These are phyloP conservation scores for Ophion obscuratus DNA, from an alignment of 2,888 invertebrate genomes.

Conservation along the genomic window DNA sequence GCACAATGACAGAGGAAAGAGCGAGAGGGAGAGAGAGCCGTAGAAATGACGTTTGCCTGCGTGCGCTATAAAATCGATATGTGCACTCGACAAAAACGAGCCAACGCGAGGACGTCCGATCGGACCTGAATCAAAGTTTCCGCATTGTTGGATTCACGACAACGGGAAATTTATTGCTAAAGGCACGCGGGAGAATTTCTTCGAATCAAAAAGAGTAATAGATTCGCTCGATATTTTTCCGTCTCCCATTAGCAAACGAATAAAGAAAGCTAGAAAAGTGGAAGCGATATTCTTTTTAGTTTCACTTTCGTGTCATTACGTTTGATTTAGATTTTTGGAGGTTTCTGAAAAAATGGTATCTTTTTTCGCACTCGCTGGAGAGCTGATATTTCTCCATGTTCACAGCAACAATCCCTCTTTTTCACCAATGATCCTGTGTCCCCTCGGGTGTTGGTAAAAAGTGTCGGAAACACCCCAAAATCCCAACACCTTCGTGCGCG, in stretches of 20 bases:
- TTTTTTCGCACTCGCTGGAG: not conserved
- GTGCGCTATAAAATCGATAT: constrained; percentile 78
- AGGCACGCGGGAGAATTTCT: not conserved
- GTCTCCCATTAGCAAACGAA: not conserved
- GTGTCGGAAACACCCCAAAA: constrained; percentile 76
- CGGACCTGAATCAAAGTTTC: constrained; percentile 75
- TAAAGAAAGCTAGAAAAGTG: not conserved
- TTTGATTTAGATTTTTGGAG: too few relatives aligned
- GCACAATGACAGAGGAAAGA: constrained; percentile 76
- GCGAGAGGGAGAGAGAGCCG: constrained; percentile 26
- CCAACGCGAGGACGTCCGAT: constrained; percentile 76
- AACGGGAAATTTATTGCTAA: not conserved
- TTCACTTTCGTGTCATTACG: too few relatives aligned
- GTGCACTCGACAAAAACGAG: constrained; percentile 81
- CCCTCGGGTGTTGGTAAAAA: constrained; percentile 67
- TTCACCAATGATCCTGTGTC: constrained; percentile 19
- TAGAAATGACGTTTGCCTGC: constrained; percentile 61
- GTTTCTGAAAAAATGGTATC: too few relatives aligned
- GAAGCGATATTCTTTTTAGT: not conserved
- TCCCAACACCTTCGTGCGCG: constrained; percentile 78
- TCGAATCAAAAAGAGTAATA: not conserved
- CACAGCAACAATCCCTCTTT: constrained; percentile 19
- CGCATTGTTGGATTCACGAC: constrained; percentile 8
- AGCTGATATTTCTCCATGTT: not conserved
- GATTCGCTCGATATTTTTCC: not conserved